phyloP scores from a whole-genome alignment of 2,113 vertebrate species.

The Ceyx cyanopectus region DNA sequence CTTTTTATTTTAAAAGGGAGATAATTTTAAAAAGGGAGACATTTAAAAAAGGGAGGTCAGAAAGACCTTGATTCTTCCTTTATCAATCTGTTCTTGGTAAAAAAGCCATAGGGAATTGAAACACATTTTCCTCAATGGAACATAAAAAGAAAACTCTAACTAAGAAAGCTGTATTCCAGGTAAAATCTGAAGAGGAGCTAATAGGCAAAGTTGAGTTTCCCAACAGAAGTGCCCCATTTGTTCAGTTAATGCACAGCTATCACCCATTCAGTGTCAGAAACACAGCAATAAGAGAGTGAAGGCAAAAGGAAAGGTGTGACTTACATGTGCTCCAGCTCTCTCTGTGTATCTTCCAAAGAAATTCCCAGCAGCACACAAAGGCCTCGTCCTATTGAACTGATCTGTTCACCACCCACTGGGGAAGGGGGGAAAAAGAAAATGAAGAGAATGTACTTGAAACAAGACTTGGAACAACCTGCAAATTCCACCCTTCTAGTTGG shows the following conservation, averaged over 20 bases:
- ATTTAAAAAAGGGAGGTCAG: neutral
- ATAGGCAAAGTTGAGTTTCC: neutral
- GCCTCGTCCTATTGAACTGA: conserved; percentile 93
- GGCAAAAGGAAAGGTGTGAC: conserved; percentile 43
- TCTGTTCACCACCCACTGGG: conserved; percentile 89
- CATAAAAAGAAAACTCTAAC: neutral
- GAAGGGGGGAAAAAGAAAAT: neutral
- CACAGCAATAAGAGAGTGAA: neutral
- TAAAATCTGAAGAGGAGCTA: neutral
- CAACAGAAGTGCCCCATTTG: neutral
- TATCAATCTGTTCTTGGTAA: neutral
- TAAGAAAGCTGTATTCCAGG: neutral
- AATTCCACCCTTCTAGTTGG: neutral
- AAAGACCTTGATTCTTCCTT: neutral
- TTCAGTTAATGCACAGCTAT: neutral
- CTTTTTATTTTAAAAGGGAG: neutral
- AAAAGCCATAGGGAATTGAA: neutral
- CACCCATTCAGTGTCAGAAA: neutral
- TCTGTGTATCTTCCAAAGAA: conserved; percentile 92
- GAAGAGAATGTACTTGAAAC: neutral
- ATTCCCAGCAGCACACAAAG: conserved; percentile 94
- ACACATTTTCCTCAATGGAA: neutral
- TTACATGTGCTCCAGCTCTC: conserved; percentile 95
- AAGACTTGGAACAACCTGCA: neutral
- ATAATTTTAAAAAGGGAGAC: neutral